These are phyloP conservation scores for Gambelia wislizenii DNA, from an alignment of 2,797 vertebrate genomes.

Conservation along the genomic window DNA sequence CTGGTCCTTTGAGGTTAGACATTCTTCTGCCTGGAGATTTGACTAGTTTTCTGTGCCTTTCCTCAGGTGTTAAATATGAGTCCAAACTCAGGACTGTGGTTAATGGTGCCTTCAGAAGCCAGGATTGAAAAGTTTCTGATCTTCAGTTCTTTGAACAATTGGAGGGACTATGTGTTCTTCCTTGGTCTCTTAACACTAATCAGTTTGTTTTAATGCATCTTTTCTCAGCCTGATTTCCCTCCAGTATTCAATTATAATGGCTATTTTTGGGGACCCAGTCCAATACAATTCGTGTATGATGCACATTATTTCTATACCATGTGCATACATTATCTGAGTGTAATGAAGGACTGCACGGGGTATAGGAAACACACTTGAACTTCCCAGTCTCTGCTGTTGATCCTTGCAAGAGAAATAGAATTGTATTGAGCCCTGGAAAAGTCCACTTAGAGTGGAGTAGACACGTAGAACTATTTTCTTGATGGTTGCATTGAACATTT, in stretches of 20 bases:
- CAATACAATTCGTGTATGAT: neutral
- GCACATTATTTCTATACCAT: neutral
- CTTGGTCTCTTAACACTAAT: neutral
- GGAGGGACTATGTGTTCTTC: neutral
- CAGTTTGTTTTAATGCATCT: neutral
- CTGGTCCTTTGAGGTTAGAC: neutral
- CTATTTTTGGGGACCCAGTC: neutral
- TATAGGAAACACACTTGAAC: neutral
- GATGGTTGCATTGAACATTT: constrained; percentile 13
- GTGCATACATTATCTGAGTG: no score
- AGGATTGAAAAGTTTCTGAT: no score
- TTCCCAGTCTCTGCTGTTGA: neutral
- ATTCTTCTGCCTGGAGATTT: neutral
- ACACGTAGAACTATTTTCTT: neutral
- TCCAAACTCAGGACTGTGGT: no score
- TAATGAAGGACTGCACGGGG: neutral
- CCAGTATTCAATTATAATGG: no score
- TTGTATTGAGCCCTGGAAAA: neutral
- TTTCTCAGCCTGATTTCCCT: neutral
- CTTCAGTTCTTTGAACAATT: neutral
- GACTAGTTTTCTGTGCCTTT: neutral
- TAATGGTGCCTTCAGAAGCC: no score
- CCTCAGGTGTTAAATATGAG: neutral
- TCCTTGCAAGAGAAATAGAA: neutral
- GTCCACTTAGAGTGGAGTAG: neutral